Percentiles rank a stretch among this genome's conserved stretches.
These are phyloP conservation scores for Julus scandinavius DNA, from an alignment of 2,888 invertebrate genomes.

Conservation along the genomic window DNA sequence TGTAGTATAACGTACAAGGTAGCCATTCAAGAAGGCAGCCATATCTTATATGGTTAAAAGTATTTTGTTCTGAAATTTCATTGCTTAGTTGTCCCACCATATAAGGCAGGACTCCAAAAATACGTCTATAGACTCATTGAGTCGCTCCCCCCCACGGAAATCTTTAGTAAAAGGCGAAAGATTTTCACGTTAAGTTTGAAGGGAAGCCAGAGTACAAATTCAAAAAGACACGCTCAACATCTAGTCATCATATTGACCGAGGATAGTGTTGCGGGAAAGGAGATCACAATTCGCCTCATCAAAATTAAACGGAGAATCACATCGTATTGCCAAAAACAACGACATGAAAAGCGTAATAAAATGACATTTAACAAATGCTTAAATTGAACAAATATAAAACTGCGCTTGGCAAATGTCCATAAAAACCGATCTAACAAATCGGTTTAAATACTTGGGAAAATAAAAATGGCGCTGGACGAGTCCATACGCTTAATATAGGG, in stretches of 20 bases:
- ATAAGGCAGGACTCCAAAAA: background rate
- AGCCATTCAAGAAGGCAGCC: too few relatives aligned
- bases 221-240: too few relatives aligned
- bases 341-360: background rate
- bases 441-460: background rate
- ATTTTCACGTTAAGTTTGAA: too few relatives aligned
- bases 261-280: background rate
- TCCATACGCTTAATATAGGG: background rate
- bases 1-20: too few relatives aligned
- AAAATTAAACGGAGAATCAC: background rate
- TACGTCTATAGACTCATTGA: too few relatives aligned
- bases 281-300: background rate
- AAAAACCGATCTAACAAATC: background rate
- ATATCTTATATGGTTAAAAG: slow-evolving; percentile 38
- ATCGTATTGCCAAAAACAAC: background rate
- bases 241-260: too few relatives aligned
- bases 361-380: background rate
- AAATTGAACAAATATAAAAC: background rate
- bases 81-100: too few relatives aligned
- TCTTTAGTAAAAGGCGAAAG: too few relatives aligned
- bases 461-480: background rate
- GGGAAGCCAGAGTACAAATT: too few relatives aligned
- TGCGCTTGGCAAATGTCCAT: background rate
- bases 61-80: background rate
- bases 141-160: too few relatives aligned